Percentiles rank a stretch among this genome's conserved stretches.
phyloP scores from a whole-genome alignment of 1,140 invertebrate species.

The Calephelis nemesis region DNA sequence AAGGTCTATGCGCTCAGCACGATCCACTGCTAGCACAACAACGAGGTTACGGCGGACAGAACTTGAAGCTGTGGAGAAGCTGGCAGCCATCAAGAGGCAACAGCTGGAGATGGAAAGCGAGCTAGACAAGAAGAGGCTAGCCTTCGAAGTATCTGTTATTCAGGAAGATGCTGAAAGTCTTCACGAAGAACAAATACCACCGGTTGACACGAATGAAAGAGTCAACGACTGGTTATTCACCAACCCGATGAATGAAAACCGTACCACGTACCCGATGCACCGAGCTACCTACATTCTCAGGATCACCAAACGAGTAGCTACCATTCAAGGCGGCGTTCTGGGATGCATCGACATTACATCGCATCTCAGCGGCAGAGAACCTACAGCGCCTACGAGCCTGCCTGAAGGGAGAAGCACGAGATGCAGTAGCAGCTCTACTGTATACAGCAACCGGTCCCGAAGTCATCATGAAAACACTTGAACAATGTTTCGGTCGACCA shows the following conservation, averaged over 20 bases:
- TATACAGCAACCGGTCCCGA: too few relatives aligned
- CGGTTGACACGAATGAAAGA: too few relatives aligned
- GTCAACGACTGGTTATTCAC: neutral
- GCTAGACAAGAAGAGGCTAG: conserved; percentile 15
- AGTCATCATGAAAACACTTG: too few relatives aligned
- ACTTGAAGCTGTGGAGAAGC: neutral
- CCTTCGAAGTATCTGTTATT: neutral
- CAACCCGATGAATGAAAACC: neutral
- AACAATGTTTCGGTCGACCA: too few relatives aligned
- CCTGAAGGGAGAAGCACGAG: too few relatives aligned
- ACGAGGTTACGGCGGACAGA: neutral
- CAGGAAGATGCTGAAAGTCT: neutral
- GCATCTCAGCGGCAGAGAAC: too few relatives aligned
- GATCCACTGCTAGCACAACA: conserved; percentile 2
- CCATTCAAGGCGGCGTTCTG: too few relatives aligned
- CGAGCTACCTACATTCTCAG: conserved; percentile 30
- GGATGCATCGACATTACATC: too few relatives aligned
- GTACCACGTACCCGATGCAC: conserved; percentile 5
- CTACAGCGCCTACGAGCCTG: too few relatives aligned
- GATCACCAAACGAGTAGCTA: conserved; percentile 31
- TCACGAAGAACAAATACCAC: neutral
- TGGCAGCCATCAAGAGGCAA: neutral
- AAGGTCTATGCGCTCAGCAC: too few relatives aligned
- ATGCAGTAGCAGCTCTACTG: too few relatives aligned
- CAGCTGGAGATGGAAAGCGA: conserved; percentile 6